These are phyloP conservation scores for Gambusia yucatana DNA, from an alignment of 2,797 vertebrate genomes.

Conservation along the genomic window DNA sequence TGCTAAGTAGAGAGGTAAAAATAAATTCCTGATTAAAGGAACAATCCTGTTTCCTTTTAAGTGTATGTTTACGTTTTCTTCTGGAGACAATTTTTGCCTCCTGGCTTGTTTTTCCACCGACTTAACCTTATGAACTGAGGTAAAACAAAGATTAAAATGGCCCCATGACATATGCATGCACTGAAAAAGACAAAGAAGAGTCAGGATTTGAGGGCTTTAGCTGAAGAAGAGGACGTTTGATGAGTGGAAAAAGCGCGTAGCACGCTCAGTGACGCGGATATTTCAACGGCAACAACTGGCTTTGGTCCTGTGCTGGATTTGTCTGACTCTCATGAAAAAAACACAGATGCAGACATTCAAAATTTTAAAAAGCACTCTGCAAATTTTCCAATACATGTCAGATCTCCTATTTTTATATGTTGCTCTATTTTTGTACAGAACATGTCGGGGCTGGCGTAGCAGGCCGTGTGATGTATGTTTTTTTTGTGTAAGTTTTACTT, in stretches of 20 bases:
- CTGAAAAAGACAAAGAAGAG: conserved; percentile 22
- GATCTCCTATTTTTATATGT: conserved; percentile 81
- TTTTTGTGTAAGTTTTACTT: conserved; percentile 43
- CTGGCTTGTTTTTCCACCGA: not conserved
- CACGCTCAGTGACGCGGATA: conserved; percentile 12
- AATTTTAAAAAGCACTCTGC: conserved; percentile 32
- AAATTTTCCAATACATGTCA: conserved; percentile 50
- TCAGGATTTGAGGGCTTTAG: conserved; percentile 24
- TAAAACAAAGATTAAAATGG: not conserved
- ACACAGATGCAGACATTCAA: conserved; percentile 26
- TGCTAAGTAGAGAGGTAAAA: not conserved
- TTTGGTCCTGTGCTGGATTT: not conserved
- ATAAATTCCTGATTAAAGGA: not conserved
- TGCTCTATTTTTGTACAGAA: conserved; percentile 79
- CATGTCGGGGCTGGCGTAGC: conserved; percentile 55
- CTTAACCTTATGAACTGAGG: not conserved
- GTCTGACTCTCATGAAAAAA: conserved; percentile 11
- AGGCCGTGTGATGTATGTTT: conserved; percentile 40
- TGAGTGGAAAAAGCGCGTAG: not conserved
- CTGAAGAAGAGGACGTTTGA: conserved; percentile 11
- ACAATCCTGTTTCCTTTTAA: not conserved
- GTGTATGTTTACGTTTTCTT: not conserved
- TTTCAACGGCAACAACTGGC: conserved; percentile 28
- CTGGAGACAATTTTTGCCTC: not conserved
- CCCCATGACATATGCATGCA: conserved; percentile 1